phyloP scores from a whole-genome alignment of 1,140 invertebrate genomes.

The Bombus confusus region DNA sequence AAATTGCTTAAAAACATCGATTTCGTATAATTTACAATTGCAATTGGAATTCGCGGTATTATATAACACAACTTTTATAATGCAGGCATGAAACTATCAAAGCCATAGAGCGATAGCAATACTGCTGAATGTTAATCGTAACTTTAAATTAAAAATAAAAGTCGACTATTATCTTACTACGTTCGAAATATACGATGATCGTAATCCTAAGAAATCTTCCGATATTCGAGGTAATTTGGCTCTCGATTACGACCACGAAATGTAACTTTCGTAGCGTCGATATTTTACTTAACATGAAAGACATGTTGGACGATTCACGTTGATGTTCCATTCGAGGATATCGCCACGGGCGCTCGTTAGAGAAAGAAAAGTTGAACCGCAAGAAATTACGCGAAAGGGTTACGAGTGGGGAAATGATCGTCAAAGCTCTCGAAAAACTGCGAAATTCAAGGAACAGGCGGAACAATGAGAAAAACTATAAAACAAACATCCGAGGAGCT shows the following conservation, averaged over 20 bases:
- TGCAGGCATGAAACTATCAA: background rate
- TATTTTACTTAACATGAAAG: background rate
- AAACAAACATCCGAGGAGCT: slow-evolving; percentile 26
- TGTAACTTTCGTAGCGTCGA: background rate
- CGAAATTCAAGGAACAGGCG: slow-evolving; percentile 18
- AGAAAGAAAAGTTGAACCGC: slow-evolving; percentile 14
- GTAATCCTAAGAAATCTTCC: background rate
- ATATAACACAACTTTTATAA: background rate
- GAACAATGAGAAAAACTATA: slow-evolving; percentile 35
- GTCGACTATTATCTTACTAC: background rate
- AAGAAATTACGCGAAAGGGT: slow-evolving; percentile 30
- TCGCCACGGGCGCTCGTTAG: background rate
- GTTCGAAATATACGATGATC: too few species aligned
- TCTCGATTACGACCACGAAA: background rate
- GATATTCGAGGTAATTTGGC: background rate
- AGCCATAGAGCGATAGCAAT: background rate
- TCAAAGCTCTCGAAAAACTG: slow-evolving; percentile 13
- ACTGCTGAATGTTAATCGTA: too few species aligned
- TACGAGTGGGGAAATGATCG: slow-evolving; percentile 2
- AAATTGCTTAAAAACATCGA: background rate
- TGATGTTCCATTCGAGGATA: background rate
- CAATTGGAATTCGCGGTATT: background rate
- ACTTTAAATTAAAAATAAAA: too few species aligned
- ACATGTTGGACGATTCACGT: background rate
- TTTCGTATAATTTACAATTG: background rate